Evolutionary conservation across 2,113 vertebrate species (phyloP).

Genomic region (Reinhardtius hippoglossoides): DNA sequence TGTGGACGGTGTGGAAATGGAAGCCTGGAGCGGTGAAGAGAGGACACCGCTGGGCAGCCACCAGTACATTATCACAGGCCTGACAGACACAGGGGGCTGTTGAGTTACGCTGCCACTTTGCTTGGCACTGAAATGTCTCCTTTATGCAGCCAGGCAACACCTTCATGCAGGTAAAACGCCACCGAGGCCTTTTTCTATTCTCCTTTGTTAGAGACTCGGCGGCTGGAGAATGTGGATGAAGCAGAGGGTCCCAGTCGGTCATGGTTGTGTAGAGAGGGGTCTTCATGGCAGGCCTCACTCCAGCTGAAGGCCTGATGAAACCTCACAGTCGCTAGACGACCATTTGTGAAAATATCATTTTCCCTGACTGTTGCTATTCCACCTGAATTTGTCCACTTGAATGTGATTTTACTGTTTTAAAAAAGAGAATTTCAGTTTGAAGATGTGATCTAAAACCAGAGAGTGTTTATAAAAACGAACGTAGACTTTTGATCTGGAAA

Average conservation of each 20-base stretch:
- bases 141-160: slow-evolving; percentile 38
- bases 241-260: slow-evolving; percentile 1
- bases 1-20: slow-evolving; percentile 58
- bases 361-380: too few species aligned
- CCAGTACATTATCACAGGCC: slow-evolving; percentile 50
- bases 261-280: slow-evolving; percentile 23
- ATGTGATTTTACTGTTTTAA: too few species aligned
- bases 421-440: too few species aligned
- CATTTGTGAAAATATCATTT: not conserved
- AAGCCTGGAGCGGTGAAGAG: slow-evolving; percentile 53
- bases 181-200: slow-evolving; percentile 9
- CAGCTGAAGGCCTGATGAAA: slow-evolving; percentile 27
- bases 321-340: slow-evolving; percentile 2
- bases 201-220: slow-evolving; percentile 11
- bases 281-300: slow-evolving; percentile 32
- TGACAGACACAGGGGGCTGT: slow-evolving; percentile 44
- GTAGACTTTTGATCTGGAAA: too few species aligned
- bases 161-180: slow-evolving; percentile 27
- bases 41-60: slow-evolving; percentile 33
- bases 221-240: not conserved
- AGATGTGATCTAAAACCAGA: too few species aligned
- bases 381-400: too few species aligned
- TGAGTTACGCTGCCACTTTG: slow-evolving; percentile 36
- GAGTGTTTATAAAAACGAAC: too few species aligned
- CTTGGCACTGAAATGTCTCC: slow-evolving; percentile 22